phyloP scores from a whole-genome alignment of 2,797 vertebrate species.

The Champsocephalus esox region DNA sequence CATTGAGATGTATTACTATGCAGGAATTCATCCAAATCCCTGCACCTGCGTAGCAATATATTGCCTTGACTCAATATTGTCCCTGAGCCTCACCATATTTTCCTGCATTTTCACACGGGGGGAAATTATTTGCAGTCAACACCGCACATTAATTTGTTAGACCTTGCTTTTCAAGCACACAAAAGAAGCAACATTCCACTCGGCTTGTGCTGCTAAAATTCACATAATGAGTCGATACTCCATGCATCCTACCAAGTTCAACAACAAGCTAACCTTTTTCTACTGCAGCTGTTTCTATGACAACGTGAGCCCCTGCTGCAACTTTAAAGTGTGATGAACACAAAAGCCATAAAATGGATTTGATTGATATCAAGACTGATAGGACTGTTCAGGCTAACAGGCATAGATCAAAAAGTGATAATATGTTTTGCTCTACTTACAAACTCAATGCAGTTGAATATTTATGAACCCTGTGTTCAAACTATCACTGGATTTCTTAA shows the following conservation, averaged over 20 bases:
- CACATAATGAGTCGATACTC: slow-evolving; percentile 76
- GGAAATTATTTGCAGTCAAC: slow-evolving; percentile 39
- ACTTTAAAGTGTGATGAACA: slow-evolving; percentile 79
- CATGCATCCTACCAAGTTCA: slow-evolving; percentile 78
- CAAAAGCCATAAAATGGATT: slow-evolving; percentile 82
- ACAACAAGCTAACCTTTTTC: slow-evolving; percentile 79
- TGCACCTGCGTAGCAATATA: slow-evolving; percentile 52
- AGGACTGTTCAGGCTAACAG: slow-evolving; percentile 57
- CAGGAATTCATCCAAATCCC: slow-evolving; percentile 63
- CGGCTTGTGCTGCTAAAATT: slow-evolving; percentile 56
- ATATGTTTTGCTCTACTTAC: slow-evolving; percentile 37
- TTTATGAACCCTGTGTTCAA: slow-evolving; percentile 25
- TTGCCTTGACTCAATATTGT: slow-evolving; percentile 49
- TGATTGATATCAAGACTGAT: slow-evolving; percentile 72
- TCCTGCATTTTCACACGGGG: slow-evolving; percentile 33
- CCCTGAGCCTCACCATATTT: slow-evolving; percentile 13
- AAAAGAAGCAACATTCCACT: slow-evolving; percentile 51
- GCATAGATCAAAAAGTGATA: slow-evolving; percentile 62
- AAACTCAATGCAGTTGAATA: slow-evolving; percentile 36
- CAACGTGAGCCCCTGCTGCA: slow-evolving; percentile 78
- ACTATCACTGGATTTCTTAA: slow-evolving; percentile 14
- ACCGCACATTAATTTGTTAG: slow-evolving; percentile 55
- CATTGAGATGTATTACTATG: slow-evolving; percentile 62
- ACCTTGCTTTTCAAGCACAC: slow-evolving; percentile 64
- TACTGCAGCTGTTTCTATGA: slow-evolving; percentile 84